These are phyloP conservation scores for Drosophila simulans DNA, from an alignment of 1,140 invertebrate species.

Conservation along the genomic window DNA sequence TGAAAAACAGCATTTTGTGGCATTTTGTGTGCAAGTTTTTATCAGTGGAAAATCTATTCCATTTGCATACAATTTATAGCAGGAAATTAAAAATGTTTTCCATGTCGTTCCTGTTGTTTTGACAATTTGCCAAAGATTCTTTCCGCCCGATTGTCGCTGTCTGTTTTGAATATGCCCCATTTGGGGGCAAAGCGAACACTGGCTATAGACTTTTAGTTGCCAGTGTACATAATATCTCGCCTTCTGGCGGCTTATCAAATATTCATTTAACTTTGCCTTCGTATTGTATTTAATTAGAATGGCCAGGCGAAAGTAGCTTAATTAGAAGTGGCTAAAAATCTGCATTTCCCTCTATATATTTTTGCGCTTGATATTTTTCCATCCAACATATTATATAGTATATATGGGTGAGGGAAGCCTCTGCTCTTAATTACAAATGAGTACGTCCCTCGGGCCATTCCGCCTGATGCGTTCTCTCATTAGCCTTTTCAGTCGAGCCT, in stretches of 20 bases:
- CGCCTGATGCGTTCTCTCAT: constrained; percentile 72
- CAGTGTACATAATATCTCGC: constrained; percentile 24
- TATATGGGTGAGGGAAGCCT: constrained; percentile 30
- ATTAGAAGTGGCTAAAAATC: constrained; percentile 30
- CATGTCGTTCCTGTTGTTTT: constrained; percentile 51
- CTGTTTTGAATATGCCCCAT: constrained; percentile 47
- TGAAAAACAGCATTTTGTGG: constrained; percentile 48
- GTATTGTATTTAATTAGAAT: constrained; percentile 43
- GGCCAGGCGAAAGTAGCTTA: constrained; percentile 25
- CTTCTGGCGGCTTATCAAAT: constrained; percentile 48
- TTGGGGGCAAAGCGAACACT: constrained; percentile 34
- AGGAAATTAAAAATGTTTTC: constrained; percentile 81
- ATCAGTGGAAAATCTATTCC: constrained; percentile 51
- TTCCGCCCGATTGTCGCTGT: constrained; percentile 36
- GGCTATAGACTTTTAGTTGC: constrained; percentile 19
- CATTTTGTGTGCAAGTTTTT: constrained; percentile 19
- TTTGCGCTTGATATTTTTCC: constrained; percentile 20
- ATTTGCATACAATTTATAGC: constrained; percentile 76
- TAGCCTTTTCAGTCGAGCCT: constrained; percentile 68
- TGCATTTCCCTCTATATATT: constrained; percentile 19
- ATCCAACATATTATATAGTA: neutral
- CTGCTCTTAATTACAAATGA: constrained; percentile 70
- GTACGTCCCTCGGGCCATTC: constrained; percentile 64
- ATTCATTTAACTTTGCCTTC: constrained; percentile 35
- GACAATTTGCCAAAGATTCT: constrained; percentile 81